phyloP scores from a whole-genome alignment of 2,888 invertebrate genomes.

The Aelia acuminata region DNA sequence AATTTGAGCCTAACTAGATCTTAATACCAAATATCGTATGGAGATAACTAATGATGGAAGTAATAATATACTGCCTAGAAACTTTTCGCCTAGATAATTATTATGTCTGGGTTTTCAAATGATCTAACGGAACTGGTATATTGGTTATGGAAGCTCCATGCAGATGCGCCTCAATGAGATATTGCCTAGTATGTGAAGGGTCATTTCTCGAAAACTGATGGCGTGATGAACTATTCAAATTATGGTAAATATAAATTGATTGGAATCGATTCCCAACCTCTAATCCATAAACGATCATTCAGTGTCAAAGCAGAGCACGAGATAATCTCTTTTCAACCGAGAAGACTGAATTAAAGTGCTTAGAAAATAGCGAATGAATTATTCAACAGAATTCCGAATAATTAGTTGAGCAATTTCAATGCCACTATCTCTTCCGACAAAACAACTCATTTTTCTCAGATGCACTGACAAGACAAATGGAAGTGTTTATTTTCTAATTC shows the following conservation, averaged over 20 bases:
- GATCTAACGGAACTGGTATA: no score
- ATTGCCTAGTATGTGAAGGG: no score
- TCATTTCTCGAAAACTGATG: background rate
- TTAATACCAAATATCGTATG: no score
- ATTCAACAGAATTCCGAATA: background rate
- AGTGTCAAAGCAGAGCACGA: background rate
- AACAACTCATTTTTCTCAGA: background rate
- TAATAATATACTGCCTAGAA: no score
- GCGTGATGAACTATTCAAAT: background rate
- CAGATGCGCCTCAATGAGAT: no score
- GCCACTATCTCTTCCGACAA: background rate
- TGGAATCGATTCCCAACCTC: background rate
- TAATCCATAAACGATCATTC: background rate
- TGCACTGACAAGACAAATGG: no score
- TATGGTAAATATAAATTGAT: background rate
- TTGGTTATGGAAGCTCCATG: no score
- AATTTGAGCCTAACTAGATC: no score
- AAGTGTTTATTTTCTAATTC: no score
- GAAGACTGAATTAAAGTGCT: conserved; percentile 6
- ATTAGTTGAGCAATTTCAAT: background rate
- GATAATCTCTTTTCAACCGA: background rate
- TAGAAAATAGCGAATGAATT: conserved; percentile 9
- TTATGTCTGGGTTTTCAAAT: no score
- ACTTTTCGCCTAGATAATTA: no score
- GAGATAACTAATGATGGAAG: no score